These are phyloP conservation scores for Carabus problematicus DNA, from an alignment of 2,888 invertebrate species.

Conservation along the genomic window DNA sequence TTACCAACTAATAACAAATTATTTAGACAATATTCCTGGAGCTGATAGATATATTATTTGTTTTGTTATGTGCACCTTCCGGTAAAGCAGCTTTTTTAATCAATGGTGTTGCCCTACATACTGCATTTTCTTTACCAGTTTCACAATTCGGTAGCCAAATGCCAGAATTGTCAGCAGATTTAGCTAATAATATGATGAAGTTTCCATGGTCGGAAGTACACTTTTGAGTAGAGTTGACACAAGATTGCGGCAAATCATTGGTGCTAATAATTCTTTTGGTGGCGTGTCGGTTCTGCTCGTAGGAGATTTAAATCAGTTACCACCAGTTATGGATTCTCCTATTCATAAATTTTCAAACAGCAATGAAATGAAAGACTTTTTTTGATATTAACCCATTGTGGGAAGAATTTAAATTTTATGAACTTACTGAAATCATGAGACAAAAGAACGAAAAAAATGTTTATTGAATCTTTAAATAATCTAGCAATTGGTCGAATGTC, in stretches of 20 bases:
- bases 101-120: slow-evolving; percentile 47
- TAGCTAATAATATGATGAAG: slow-evolving; percentile 49
- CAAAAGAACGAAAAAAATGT: slow-evolving; percentile 49
- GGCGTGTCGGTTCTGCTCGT: slow-evolving; percentile 51
- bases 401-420: slow-evolving; percentile 48
- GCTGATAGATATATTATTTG: slow-evolving; percentile 35
- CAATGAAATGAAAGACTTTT: slow-evolving; percentile 26
- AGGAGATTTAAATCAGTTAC: no score
- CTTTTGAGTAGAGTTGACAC: slow-evolving; percentile 49
- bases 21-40: slow-evolving; percentile 32
- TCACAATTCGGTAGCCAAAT: slow-evolving; percentile 23
- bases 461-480: slow-evolving; percentile 48
- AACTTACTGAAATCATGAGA: slow-evolving; percentile 51
- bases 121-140: slow-evolving; percentile 46
- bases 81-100: slow-evolving; percentile 47
- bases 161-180: slow-evolving; percentile 10
- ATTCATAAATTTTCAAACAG: slow-evolving; percentile 6
- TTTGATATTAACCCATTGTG: slow-evolving; percentile 43
- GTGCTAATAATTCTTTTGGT: slow-evolving; percentile 50
- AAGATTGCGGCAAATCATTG: slow-evolving; percentile 51
- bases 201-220: slow-evolving; percentile 51
- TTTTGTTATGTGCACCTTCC: slow-evolving; percentile 43
- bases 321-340: no score
- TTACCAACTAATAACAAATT: slow-evolving; percentile 43
- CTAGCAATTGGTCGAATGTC: slow-evolving; percentile 46